Evolutionary conservation across 2,888 invertebrate genomes (phyloP), one percentile per base, ranked within the genome.

Genomic region (Rosalia funebris): DNA sequence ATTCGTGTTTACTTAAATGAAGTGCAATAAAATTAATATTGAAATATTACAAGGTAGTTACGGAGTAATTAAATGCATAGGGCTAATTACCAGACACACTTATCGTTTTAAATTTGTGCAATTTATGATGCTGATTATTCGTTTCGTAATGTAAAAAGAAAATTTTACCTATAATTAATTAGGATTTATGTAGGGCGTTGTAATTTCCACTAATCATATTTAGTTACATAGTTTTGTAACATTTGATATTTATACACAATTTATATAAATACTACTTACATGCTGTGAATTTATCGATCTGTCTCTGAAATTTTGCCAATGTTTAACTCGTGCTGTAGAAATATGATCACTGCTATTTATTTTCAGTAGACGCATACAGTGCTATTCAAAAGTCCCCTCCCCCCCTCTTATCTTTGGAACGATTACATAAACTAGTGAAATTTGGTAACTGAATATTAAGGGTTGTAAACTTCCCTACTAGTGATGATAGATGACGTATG

Each of bases 1-100:
- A 52, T 57, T 25, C 50, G 12, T 36, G 36, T 36, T 50, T 50
- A 39, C 42, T 60, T 60, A 34, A 53, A 65, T 57, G 53, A 57
- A 52, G 53, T 37, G 52, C 42, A 60, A 55, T 56, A 57, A 60
- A 56, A 62, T 62, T 57, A 55, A 17, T 39, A 55, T 52, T 62
- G 57, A 62, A 62, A 62, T 62, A 65, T 65, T 62, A 57, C 37
- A 19, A 50, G 31, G 39, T 60, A 37, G 55, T 55, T 34, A 36
- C 15, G 41, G 39, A 62, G 60, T 61, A 60, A 65, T 62, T 65
- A 65, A 60, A 15, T 25, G n/a, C 57, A 56, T 44, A 15, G 32
- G 55, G 47, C 55, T 65, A 60, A 62, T 62, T 60, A 25, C 39
- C 14, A 39, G 48, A 39, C 37, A 45, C 31, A 12, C 11, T 50